Base-by-base conservation (phyloP, 2,797 vertebrate species). In the Tinamus major region DNA sequence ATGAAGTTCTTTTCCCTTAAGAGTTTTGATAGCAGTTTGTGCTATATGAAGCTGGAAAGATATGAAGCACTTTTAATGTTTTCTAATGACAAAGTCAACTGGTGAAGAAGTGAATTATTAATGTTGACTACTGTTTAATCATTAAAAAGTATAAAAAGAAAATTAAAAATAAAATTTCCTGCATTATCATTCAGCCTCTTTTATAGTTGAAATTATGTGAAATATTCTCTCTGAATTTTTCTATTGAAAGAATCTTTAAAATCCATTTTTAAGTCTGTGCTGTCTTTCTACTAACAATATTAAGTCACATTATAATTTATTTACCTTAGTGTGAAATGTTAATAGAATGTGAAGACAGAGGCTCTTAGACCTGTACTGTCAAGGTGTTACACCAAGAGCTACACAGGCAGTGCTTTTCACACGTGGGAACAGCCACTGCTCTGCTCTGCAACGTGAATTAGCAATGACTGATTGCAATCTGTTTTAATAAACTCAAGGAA, bases 401-500 rank as follows among this genome's bases (percentile, higher is more conserved):
- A 10, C 44, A 74, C 70, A 27, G 27, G 63, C 2, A 0, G 20
- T 48, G 80, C 59, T 94, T 92, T 83, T 93, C 0, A 0, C 29
- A 13, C 64, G 65, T 93, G 65, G 87, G 92, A 91, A 92, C 81
- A 90, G 82, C 78, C 94, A 33, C 9, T 2, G 95, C 90, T 92
- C 63, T 91, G 63, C 90, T 97, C 94, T 95, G 91, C 88, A 93
- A 93, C 29, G 2, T 59, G 87, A 93, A 85, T 96, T 96, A 95
- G 94, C 33, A 61, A 48, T 96, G 94, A 97, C 97, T 97, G 94
- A 97, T 94, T 93, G 70, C 89, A 81, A 79, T 95, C 91, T 95
- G 86, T 92, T 96, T 96, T 95, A 96, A 96, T 96, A 96, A 97
- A 95, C 94, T 95, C 41, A 84, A 88, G 91, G 83, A 96, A 96